Percentiles rank a stretch among this genome's conserved stretches.
Evolutionary conservation across 2,797 vertebrate species (phyloP).

Genomic region (Falco rusticolus): DNA sequence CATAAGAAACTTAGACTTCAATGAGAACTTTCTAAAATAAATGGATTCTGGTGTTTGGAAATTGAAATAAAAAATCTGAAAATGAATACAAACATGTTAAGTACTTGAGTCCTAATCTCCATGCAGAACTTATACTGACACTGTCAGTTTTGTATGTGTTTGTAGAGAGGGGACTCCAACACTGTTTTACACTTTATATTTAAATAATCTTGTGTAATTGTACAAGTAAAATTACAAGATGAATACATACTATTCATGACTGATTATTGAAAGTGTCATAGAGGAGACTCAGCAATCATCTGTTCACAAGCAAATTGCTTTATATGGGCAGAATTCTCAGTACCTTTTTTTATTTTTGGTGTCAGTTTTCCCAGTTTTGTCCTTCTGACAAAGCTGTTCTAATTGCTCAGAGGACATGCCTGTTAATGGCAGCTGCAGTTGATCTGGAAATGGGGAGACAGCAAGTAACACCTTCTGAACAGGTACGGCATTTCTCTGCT

Average conservation of each 20-base stretch:
- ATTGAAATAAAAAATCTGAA: background rate
- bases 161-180: background rate
- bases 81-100: background rate
- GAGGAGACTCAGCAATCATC: background rate
- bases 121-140: background rate
- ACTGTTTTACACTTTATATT: background rate
- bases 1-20: background rate
- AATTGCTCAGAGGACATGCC: slow-evolving; percentile 89
- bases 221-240: background rate
- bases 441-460: slow-evolving; percentile 86
- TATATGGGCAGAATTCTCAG: slow-evolving; percentile 22
- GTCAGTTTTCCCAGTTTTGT: slow-evolving; percentile 90
- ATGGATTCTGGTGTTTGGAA: background rate
- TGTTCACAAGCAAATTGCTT: background rate
- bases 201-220: background rate
- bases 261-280: background rate
- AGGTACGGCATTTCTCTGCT: slow-evolving; percentile 78
- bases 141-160: background rate
- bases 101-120: background rate
- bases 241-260: background rate
- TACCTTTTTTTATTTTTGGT: slow-evolving; percentile 43
- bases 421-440: slow-evolving; percentile 88
- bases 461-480: slow-evolving; percentile 68
- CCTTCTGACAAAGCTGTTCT: slow-evolving; percentile 84
- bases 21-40: background rate